A percentile compares a stretch with the other conserved stretches of the same genome.
Conservation (phyloP, 1,140 invertebrate species). For the Bilobella aurantiaca region DNA sequence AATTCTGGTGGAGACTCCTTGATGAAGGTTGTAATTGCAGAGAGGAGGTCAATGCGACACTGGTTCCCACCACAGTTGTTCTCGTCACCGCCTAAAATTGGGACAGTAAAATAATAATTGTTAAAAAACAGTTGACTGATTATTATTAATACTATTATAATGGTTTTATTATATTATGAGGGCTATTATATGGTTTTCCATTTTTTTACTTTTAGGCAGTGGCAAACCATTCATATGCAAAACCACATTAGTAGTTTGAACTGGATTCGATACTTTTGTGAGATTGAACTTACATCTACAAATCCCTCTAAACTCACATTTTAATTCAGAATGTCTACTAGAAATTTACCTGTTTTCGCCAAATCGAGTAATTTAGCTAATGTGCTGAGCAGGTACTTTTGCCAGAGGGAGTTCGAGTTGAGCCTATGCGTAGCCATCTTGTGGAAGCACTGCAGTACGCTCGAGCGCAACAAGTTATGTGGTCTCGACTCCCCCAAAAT, state of each 20-base stretch:
- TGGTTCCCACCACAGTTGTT: constrained; percentile 13
- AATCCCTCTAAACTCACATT: no score
- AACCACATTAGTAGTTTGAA: no score
- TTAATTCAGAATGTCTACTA: background rate
- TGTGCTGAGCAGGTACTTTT: constrained; percentile 68
- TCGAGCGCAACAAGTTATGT: constrained; percentile 50
- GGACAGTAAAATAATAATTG: no score
- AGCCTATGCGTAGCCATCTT: constrained; percentile 55
- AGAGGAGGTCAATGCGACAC: constrained; percentile 18
- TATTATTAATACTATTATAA: no score
- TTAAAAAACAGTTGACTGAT: no score
- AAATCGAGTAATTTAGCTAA: constrained; percentile 78
- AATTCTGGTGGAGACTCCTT: constrained; percentile 66
- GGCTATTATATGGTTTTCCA: no score
- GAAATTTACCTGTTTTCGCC: constrained; percentile 55
- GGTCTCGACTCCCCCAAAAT: constrained; percentile 68
- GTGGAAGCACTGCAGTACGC: constrained; percentile 59
- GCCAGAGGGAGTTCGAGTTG: constrained; percentile 60
- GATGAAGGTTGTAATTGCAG: constrained; percentile 73
- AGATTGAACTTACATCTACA: no score
- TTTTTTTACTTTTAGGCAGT: no score
- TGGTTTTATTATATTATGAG: no score
- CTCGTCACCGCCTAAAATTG: constrained; percentile 20
- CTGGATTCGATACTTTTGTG: no score
- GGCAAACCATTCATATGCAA: no score